A percentile compares a stretch with the other conserved stretches of the same genome.
Conservation (phyloP, 2,888 invertebrate species). For the Drosophila recens region DNA sequence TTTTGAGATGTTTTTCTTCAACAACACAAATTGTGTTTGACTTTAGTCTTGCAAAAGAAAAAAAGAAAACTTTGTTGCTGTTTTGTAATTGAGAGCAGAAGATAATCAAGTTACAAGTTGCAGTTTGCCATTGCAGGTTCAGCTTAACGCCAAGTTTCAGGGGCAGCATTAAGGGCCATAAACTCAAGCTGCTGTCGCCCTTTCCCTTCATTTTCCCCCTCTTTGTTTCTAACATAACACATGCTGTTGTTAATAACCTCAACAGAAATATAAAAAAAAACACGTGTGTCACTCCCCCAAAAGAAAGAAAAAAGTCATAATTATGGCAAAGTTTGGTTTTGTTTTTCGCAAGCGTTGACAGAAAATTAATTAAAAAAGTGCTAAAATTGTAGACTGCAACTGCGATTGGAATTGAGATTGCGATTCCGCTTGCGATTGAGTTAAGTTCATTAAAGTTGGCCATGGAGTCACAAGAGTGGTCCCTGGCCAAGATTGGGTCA, state of each 20-base stretch:
- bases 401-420: slow-evolving; percentile 32
- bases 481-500: slow-evolving; percentile 21
- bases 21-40: slow-evolving; percentile 47
- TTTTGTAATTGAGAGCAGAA: slow-evolving; percentile 54
- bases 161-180: slow-evolving; percentile 33
- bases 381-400: slow-evolving; percentile 19
- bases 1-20: slow-evolving; percentile 12
- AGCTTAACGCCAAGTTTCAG: slow-evolving; percentile 24
- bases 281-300: slow-evolving; percentile 58
- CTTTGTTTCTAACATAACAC: slow-evolving; percentile 46
- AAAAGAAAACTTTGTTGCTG: slow-evolving; percentile 38
- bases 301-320: slow-evolving; percentile 41
- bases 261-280: slow-evolving; percentile 58
- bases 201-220: background rate
- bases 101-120: slow-evolving; percentile 59
- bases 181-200: slow-evolving; percentile 42
- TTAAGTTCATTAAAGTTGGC: slow-evolving; percentile 58
- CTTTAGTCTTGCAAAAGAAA: slow-evolving; percentile 9
- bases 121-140: slow-evolving; percentile 26
- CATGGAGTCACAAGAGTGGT: background rate
- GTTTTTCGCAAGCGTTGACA: slow-evolving; percentile 71
- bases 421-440: slow-evolving; percentile 36
- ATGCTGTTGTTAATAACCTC: slow-evolving; percentile 76
- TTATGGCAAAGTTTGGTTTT: slow-evolving; percentile 50
- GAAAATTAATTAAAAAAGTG: slow-evolving; percentile 76